Evolutionary conservation across 2,888 invertebrate genomes (phyloP).

Genomic region (Lycia hirtaria): DNA sequence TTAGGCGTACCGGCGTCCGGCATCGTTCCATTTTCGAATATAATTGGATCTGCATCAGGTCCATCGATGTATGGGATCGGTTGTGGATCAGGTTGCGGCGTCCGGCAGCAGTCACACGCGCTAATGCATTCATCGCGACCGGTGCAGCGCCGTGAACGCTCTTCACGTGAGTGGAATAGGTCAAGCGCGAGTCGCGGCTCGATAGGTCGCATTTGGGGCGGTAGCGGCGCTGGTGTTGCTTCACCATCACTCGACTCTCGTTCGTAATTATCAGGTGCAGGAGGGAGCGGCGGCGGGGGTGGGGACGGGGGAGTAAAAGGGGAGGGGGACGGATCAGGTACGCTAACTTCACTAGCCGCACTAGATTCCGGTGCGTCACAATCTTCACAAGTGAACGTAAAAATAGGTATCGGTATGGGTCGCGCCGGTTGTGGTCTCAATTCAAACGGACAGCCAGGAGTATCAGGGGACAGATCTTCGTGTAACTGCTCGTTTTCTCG

Average conservation of each 20-base stretch:
- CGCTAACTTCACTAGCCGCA: conserved; percentile 25
- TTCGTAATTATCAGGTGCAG: conserved; percentile 61
- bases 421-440: conserved; percentile 53
- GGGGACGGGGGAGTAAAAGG: conserved; percentile 48
- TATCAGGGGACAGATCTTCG: conserved; percentile 73
- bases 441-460: conserved; percentile 72
- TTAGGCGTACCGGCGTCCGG: conserved; percentile 69
- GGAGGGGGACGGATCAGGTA: conserved; percentile 48
- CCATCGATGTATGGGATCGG: conserved; percentile 81
- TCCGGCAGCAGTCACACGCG: conserved; percentile 79
- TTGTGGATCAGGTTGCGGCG: conserved; percentile 73
- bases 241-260: conserved; percentile 65
- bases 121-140: conserved; percentile 74
- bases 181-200: conserved; percentile 73
- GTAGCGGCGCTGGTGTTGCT: conserved; percentile 59
- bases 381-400: conserved; percentile 79
- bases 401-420: conserved; percentile 74
- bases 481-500: conserved; percentile 70
- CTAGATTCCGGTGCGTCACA: conserved; percentile 57
- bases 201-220: conserved; percentile 76
- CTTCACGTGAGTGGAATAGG: conserved; percentile 56
- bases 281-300: conserved; percentile 59
- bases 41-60: conserved; percentile 74
- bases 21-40: conserved; percentile 72
- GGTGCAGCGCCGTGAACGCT: conserved; percentile 63